A percentile compares a stretch with the other conserved stretches of the same genome.
phyloP scores from a whole-genome alignment of 2,113 vertebrate species.

The Axis porcinus region DNA sequence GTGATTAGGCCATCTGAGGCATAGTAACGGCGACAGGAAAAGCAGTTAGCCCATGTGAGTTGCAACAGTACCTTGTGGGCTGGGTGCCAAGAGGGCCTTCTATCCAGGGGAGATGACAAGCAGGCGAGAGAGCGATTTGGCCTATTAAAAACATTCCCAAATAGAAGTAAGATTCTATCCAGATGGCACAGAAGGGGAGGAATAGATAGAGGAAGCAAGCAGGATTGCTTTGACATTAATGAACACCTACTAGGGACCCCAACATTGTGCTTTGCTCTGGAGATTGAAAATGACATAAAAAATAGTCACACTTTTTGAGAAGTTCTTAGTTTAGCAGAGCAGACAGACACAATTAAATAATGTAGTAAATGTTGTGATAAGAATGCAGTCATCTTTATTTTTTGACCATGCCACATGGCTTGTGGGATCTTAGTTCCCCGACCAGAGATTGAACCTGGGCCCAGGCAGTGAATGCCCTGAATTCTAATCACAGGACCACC shows the following conservation, averaged over 20 bases:
- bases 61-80: conserved; percentile 64
- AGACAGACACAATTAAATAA: neutral
- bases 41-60: conserved; percentile 67
- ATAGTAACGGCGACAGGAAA: conserved; percentile 70
- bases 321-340: conserved; percentile 5
- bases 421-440: neutral
- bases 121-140: neutral
- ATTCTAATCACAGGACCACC: neutral
- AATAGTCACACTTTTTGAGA: conserved; percentile 26
- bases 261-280: neutral
- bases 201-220: neutral
- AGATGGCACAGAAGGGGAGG: neutral
- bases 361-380: neutral
- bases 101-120: conserved; percentile 19
- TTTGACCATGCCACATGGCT: neutral
- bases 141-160: conserved; percentile 32
- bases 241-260: neutral
- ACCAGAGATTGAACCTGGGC: neutral
- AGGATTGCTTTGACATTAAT: conserved; percentile 16
- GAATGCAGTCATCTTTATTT: neutral
- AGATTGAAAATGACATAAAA: conserved; percentile 7
- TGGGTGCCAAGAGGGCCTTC: conserved; percentile 12
- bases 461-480: neutral
- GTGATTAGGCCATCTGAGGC: conserved; percentile 60
- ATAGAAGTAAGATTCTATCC: neutral